Percentiles rank a stretch among this genome's conserved stretches.
Conservation (phyloP, 2,888 invertebrate genomes). For the Melinaea marsaeus region DNA sequence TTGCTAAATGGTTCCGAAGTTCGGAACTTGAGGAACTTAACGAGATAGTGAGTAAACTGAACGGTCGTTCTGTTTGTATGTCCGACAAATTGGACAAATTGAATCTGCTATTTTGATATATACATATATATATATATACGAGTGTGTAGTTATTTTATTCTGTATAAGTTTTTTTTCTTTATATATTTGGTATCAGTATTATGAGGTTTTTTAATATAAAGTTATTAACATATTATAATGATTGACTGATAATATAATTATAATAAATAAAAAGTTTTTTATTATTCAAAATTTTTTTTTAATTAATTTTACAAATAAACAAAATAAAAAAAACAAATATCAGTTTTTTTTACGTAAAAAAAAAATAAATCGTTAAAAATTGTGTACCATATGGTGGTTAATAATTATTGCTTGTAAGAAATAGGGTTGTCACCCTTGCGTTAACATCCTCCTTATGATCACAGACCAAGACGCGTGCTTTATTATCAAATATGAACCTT, state of each 20-base stretch:
- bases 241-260: too few species aligned
- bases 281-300: too few species aligned
- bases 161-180: neutral
- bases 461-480: slow-evolving; percentile 47
- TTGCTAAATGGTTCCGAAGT: slow-evolving; percentile 18
- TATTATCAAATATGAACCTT: slow-evolving; percentile 21
- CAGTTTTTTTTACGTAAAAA: too few species aligned
- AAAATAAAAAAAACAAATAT: too few species aligned
- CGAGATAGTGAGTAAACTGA: slow-evolving; percentile 19
- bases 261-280: too few species aligned
- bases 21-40: slow-evolving; percentile 25
- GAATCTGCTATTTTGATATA: too few species aligned
- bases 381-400: slow-evolving; percentile 11
- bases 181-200: too few species aligned
- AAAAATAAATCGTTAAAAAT: neutral
- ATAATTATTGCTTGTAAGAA: slow-evolving; percentile 31
- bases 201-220: too few species aligned
- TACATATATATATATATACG: too few species aligned
- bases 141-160: neutral
- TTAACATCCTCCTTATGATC: slow-evolving; percentile 48
- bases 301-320: too few species aligned
- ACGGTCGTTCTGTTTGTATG: slow-evolving; percentile 11
- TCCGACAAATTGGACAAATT: slow-evolving; percentile 15
- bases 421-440: slow-evolving; percentile 62
- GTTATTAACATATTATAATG: too few species aligned